Percentiles rank a stretch among this genome's conserved stretches.
Conservation (phyloP, 2,888 invertebrate species). For the Drosophila trichaetosa region DNA sequence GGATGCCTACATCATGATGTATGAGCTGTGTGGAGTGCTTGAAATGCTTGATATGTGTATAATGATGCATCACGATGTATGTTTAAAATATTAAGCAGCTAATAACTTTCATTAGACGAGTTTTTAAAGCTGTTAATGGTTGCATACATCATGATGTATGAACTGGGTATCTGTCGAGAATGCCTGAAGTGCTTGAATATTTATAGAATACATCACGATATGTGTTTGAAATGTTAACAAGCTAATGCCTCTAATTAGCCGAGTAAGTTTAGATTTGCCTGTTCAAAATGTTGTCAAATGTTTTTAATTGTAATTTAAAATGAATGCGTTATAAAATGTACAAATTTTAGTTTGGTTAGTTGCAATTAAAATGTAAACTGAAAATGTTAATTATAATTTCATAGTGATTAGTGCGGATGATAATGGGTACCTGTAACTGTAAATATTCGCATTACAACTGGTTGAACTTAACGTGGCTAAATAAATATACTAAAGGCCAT, state of each 20-base stretch:
- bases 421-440: conserved; percentile 18
- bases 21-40: not conserved
- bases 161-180: too few species aligned
- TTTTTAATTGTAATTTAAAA: not conserved
- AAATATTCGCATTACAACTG: not conserved
- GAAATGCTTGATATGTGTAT: not conserved
- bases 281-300: not conserved
- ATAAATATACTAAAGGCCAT: conserved; percentile 33
- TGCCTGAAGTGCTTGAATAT: too few species aligned
- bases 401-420: conserved; percentile 17
- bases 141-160: not conserved
- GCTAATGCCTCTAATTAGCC: not conserved
- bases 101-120: not conserved
- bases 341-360: conserved; percentile 19
- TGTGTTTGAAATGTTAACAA: not conserved
- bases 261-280: not conserved
- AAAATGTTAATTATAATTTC: conserved; percentile 19
- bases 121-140: not conserved
- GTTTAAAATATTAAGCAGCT: not conserved
- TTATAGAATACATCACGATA: not conserved
- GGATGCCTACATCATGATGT: not conserved
- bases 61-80: not conserved
- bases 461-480: not conserved
- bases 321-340: conserved; percentile 10
- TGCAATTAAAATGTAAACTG: conserved; percentile 27